Percentiles rank a stretch among this genome's conserved stretches.
Conservation (phyloP, 2,113 vertebrate genomes). For the Scatophagus argus region DNA sequence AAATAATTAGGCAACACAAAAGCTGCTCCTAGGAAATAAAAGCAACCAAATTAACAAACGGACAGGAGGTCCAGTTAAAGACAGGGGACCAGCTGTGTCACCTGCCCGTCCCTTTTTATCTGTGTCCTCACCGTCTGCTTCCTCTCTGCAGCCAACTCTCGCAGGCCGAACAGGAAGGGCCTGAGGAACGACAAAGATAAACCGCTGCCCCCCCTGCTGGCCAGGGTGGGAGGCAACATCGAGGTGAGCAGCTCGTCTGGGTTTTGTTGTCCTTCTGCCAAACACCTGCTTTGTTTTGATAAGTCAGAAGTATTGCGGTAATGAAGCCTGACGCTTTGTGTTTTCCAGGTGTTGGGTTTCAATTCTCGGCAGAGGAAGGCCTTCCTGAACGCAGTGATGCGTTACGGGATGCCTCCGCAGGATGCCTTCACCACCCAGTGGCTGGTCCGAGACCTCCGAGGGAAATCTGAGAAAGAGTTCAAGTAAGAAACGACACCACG, state of each 20-base stretch:
- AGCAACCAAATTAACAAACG: too few relatives aligned
- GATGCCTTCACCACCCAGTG: conserved; percentile 98
- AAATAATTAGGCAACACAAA: too few relatives aligned
- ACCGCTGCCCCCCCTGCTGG: conserved; percentile 96
- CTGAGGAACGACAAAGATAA: conserved; percentile 97
- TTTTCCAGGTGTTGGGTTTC: conserved; percentile 92
- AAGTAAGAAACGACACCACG: conserved; percentile 82
- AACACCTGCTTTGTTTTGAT: fast-evolving
- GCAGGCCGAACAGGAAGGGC: conserved; percentile 95
- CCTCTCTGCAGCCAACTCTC: conserved; percentile 88
- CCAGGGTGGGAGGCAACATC: conserved; percentile 97
- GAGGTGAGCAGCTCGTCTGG: conserved; percentile 83
- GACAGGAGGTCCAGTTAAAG: background rate
- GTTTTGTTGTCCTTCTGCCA: background rate
- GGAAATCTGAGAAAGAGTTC: conserved; percentile 98
- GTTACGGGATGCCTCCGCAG: conserved; percentile 99
- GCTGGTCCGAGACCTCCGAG: conserved; percentile 96
- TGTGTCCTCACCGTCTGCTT: background rate
- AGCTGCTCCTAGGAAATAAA: too few relatives aligned
- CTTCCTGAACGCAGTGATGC: conserved; percentile 99
- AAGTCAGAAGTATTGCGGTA: fast-evolving
- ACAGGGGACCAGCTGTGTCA: background rate
- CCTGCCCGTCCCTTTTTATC: background rate
- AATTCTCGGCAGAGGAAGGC: conserved; percentile 97
- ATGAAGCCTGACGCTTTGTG: background rate